Base-by-base conservation (phyloP, 2,113 vertebrate genomes). In the Pollimyrus isidori region DNA sequence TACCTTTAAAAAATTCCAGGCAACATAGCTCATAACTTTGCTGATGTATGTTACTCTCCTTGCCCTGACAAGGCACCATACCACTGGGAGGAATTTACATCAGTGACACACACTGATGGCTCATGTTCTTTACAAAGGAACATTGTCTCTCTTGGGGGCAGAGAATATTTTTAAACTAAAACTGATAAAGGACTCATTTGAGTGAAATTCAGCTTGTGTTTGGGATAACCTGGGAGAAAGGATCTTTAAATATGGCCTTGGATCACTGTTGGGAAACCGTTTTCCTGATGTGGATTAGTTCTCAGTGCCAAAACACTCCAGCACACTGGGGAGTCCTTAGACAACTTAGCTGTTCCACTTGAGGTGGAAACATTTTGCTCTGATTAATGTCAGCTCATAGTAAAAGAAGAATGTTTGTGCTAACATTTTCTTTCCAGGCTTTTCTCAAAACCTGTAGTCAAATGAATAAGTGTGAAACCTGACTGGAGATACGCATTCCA, bases 281-380 rank as follows among this genome's bases (percentile, higher is more conserved):
- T 73, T 65, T 46, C 87, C 35, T 87, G 35, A 21, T 42, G 56
- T 87, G 15, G 85, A 21, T 87, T 53, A 87, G 50, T 6, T 87
- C n/a, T 87, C 13, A 48, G 5, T 50, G 85, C 50, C 85, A 87
- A 53, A 87, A 53, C 85, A 7, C 50, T 87, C 50, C n/a, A 87
- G 85, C 23, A 53, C 50, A 39, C 10, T 56, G 50, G 62, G 85
- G 85, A 87, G 15, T 87, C 85, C 85, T 87, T 50, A 87, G 30
- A 87, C 30, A 56, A 62, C 87, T 46, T 19, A 87, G 87, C 9
- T 23, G 56, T 87, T 65, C 87, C 87, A 58, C 56, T 65, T 87
- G 35, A 87, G 86, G 5, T 87, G 87, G 87, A 87, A 58, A 87
- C 52, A 46, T 87, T 87, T 87, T 87, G 39, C 87, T 62, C 9